phyloP scores from a whole-genome alignment of 2,113 vertebrate species.

The Cygnus buccinator region DNA sequence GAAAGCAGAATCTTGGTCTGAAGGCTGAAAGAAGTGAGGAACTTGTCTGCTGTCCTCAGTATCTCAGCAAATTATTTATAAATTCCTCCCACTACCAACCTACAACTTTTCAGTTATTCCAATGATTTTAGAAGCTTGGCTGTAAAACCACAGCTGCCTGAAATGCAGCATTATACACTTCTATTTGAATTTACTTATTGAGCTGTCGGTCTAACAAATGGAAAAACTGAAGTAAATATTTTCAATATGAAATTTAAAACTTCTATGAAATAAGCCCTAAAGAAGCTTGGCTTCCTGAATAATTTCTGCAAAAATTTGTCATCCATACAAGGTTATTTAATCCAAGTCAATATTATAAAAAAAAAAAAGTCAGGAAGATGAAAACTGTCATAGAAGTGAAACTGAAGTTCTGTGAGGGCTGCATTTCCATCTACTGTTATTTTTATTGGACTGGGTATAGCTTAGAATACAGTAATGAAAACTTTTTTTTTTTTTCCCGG shows the following conservation, averaged over 20 bases:
- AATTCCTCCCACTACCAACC: constrained; percentile 13
- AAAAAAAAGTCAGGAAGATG: neutral
- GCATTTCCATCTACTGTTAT: constrained; percentile 8
- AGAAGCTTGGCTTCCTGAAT: constrained; percentile 62
- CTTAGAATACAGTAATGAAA: constrained; percentile 32
- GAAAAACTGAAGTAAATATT: constrained; percentile 51
- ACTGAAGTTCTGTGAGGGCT: constrained; percentile 10
- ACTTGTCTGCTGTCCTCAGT: constrained; percentile 5
- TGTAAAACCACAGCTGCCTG: constrained; percentile 16
- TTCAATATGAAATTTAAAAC: constrained; percentile 49
- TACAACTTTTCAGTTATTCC: constrained; percentile 4
- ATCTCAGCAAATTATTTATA: neutral
- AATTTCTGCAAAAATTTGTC: constrained; percentile 55
- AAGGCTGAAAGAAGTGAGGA: neutral
- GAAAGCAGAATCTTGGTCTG: neutral
- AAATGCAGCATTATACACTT: neutral
- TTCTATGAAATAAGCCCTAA: constrained; percentile 44
- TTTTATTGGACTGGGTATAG: constrained; percentile 40
- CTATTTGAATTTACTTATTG: constrained; percentile 25
- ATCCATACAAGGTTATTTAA: constrained; percentile 28
- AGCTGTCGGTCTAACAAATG: constrained; percentile 36
- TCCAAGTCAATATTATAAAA: constrained; percentile 11
- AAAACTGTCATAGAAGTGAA: constrained; percentile 52
- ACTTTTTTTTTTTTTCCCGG: neutral
- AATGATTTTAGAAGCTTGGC: neutral